Evolutionary conservation across 2,113 vertebrate species (phyloP).

Genomic region (Oncorhynchus mykiss): DNA sequence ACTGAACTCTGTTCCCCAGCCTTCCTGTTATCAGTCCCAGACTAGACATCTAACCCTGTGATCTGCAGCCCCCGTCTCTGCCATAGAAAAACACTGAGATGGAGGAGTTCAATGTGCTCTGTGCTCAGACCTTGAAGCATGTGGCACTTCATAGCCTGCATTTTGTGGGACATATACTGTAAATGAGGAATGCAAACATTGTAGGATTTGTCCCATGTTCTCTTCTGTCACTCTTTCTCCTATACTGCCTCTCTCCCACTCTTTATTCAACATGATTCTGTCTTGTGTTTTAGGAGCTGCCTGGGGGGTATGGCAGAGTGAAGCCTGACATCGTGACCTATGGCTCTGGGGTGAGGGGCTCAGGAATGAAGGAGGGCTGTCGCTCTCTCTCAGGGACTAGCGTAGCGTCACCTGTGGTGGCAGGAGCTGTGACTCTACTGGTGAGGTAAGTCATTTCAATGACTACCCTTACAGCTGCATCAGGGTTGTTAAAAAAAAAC

Average conservation of each 20-base stretch:
- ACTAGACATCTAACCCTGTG: background rate
- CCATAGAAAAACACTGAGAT: no score
- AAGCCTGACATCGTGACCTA: conserved; percentile 98
- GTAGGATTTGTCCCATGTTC: background rate
- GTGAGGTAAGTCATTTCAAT: conserved; percentile 79
- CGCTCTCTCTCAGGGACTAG: conserved; percentile 96
- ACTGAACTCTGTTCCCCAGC: background rate
- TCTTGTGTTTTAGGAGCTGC: conserved; percentile 81
- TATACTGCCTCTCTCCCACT: background rate
- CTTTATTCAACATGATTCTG: background rate
- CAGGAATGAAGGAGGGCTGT: conserved; percentile 96
- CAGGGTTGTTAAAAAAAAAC: no score
- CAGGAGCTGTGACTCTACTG: conserved; percentile 91
- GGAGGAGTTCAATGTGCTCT: no score
- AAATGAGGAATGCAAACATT: no score
- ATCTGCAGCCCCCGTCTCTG: background rate
- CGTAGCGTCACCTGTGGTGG: conserved; percentile 97
- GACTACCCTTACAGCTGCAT: background rate
- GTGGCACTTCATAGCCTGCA: no score
- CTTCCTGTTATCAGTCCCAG: conserved; percentile 15
- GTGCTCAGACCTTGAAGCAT: no score
- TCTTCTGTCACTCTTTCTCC: background rate
- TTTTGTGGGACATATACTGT: no score
- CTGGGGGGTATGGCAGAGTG: conserved; percentile 92
- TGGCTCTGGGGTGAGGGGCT: conserved; percentile 93